A percentile compares a stretch with the other conserved stretches of the same genome.
Evolutionary conservation across 2,113 vertebrate species (phyloP).

Genomic region (Prunella himalayana): DNA sequence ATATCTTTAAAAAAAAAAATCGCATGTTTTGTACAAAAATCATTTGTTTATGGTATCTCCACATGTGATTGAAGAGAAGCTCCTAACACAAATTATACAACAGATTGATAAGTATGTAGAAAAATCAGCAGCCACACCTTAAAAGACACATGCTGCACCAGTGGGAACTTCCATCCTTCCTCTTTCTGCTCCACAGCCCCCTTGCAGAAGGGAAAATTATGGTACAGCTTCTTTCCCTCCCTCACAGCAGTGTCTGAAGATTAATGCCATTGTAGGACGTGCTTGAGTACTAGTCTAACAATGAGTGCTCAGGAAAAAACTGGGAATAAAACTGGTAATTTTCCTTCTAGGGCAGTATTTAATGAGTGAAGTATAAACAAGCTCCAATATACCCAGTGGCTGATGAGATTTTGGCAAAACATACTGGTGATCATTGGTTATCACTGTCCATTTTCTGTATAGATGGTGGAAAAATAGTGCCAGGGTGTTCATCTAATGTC

Average conservation of each 20-base stretch:
- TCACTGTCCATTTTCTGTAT: not conserved
- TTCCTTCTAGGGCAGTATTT: not conserved
- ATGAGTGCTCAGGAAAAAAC: not conserved
- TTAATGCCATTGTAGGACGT: not conserved
- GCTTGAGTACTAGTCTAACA: not conserved
- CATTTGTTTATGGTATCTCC: too few relatives aligned
- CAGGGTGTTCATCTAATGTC: not conserved
- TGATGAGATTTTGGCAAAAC: not conserved
- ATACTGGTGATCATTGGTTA: not conserved
- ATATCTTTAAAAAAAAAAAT: not conserved
- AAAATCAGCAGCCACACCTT: not conserved
- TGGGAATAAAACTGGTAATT: not conserved
- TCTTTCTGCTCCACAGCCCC: not conserved
- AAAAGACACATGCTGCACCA: not conserved
- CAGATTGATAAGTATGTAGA: not conserved
- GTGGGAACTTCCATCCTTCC: not conserved
- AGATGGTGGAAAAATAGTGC: not conserved
- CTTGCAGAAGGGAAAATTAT: rapidly evolving
- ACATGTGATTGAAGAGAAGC: not conserved
- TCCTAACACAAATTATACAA: not conserved
- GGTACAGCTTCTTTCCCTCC: not conserved
- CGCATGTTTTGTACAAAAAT: not conserved
- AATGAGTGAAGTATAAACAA: not conserved
- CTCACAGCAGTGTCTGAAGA: rapidly evolving
- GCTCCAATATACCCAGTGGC: not conserved